Conservation (phyloP, 64 coral and sea anemone species). For the Actinia equina region DNA sequence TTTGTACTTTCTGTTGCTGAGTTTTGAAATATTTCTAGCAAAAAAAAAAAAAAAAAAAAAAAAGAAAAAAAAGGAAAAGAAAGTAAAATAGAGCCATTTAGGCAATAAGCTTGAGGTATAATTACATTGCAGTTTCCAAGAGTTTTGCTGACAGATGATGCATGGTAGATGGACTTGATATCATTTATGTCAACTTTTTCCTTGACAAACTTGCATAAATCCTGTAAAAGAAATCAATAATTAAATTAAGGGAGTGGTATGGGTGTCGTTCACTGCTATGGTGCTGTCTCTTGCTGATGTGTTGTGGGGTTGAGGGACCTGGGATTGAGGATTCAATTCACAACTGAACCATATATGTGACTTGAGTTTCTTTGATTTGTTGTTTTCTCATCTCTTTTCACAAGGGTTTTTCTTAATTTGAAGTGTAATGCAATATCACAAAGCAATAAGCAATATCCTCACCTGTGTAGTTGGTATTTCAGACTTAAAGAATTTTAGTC, state of each 20-base stretch:
- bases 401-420: too few species aligned
- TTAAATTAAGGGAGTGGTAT: not conserved
- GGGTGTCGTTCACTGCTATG: not conserved
- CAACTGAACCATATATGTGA: too few species aligned
- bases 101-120: not conserved
- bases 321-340: too few species aligned
- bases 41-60: too few species aligned
- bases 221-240: constrained; percentile 40
- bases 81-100: not conserved
- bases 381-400: too few species aligned
- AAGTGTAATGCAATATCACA: too few species aligned
- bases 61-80: not conserved
- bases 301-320: not conserved
- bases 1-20: too few species aligned
- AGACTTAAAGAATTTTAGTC: constrained; percentile 73
- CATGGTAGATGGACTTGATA: constrained; percentile 71
- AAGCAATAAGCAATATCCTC: not conserved
- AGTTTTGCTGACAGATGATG: constrained; percentile 49
- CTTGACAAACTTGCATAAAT: constrained; percentile 89
- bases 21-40: not conserved
- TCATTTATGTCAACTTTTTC: constrained; percentile 77
- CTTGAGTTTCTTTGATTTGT: too few species aligned
- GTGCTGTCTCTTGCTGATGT: not conserved
- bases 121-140: constrained; percentile 77
- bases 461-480: constrained; percentile 73